Percentiles rank a stretch among this genome's conserved stretches.
phyloP scores from a whole-genome alignment of 2,113 vertebrate species.

The Upupa epops region DNA sequence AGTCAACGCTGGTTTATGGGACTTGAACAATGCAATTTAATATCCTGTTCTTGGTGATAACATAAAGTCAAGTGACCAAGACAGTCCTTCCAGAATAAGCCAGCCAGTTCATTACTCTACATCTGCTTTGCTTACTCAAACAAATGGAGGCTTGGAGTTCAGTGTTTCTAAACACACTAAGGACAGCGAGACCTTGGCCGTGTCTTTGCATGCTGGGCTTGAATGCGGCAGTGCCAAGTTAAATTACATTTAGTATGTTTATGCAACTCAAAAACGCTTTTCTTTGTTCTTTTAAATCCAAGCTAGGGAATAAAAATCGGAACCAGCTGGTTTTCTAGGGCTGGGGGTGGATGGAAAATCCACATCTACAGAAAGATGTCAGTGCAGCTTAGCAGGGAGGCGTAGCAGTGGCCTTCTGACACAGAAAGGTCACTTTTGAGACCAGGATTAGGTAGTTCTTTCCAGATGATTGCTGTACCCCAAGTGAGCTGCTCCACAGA shows the following conservation, averaged over 20 bases:
- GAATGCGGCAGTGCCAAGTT: constrained; percentile 41
- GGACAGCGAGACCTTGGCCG: constrained; percentile 48
- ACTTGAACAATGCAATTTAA: background rate
- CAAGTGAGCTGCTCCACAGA: constrained; percentile 13
- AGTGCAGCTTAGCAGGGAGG: background rate
- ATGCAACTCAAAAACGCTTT: constrained; percentile 20
- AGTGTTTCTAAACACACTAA: constrained; percentile 49
- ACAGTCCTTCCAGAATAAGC: background rate
- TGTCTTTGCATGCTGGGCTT: constrained; percentile 51
- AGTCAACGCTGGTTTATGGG: background rate
- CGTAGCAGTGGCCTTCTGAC: background rate
- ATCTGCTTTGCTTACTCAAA: constrained; percentile 49
- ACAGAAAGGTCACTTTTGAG: background rate
- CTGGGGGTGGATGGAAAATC: constrained; percentile 18
- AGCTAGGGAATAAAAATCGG: constrained; percentile 50
- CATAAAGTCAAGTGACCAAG: background rate
- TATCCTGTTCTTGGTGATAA: background rate
- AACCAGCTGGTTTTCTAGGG: constrained; percentile 50
- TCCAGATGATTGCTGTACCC: background rate
- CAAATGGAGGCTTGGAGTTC: constrained; percentile 31
- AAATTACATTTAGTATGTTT: constrained; percentile 57
- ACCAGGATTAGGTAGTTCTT: constrained; percentile 1
- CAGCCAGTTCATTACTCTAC: background rate
- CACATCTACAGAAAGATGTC: background rate
- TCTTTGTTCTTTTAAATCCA: constrained; percentile 58